Evolutionary conservation across 2,888 invertebrate genomes (phyloP).

Genomic region (Tiliacea citrago): DNA sequence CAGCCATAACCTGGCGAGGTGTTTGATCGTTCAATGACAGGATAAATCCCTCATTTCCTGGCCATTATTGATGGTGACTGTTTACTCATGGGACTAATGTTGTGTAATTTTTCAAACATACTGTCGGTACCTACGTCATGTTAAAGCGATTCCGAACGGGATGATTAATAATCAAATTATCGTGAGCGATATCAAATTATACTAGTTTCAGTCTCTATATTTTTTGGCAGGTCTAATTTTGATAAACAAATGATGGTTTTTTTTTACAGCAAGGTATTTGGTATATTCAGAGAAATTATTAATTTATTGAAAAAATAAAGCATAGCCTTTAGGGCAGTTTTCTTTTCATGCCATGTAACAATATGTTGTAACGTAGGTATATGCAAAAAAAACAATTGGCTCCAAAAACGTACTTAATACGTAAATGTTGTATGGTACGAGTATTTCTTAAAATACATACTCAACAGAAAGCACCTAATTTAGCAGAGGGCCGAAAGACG

Average conservation of each 20-base stretch:
- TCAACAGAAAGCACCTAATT: slow-evolving; percentile 60
- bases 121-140: slow-evolving; percentile 1
- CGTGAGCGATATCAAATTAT: not conserved
- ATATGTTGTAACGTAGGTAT: not conserved
- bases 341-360: not conserved
- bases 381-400: not conserved
- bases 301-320: not conserved
- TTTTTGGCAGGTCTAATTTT: not conserved
- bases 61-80: slow-evolving; percentile 64
- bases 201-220: not conserved
- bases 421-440: slow-evolving; percentile 9
- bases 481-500: slow-evolving; percentile 59
- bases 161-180: slow-evolving; percentile 25
- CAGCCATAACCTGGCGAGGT: slow-evolving; percentile 4
- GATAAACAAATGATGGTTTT: not conserved
- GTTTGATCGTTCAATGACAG: slow-evolving; percentile 52
- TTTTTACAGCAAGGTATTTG: not conserved
- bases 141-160: slow-evolving; percentile 6
- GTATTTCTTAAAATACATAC: slow-evolving; percentile 52
- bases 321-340: not conserved
- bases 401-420: not conserved
- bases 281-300: not conserved
- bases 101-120: slow-evolving; percentile 64
- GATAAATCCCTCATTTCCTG: slow-evolving; percentile 68
- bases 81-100: slow-evolving; percentile 46